A percentile compares a stretch with the other conserved stretches of the same genome.
Conservation (phyloP, 2,113 vertebrate species). For the Pontoporia blainvillei region DNA sequence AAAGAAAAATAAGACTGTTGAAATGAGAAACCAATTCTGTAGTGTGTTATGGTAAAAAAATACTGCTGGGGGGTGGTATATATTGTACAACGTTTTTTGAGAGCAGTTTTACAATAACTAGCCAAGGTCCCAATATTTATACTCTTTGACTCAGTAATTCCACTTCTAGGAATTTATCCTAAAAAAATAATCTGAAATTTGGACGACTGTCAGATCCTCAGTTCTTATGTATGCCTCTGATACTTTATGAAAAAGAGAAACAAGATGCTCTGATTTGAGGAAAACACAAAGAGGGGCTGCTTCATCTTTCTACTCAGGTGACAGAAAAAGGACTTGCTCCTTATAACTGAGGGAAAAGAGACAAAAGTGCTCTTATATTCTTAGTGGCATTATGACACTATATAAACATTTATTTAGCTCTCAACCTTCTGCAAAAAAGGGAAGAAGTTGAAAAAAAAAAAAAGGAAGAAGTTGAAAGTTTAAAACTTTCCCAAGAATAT, state of each 20-base stretch:
- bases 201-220: not conserved
- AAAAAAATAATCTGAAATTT: not conserved
- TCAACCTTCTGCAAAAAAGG: not conserved
- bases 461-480: not conserved
- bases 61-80: not conserved
- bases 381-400: not conserved
- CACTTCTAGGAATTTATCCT: not conserved
- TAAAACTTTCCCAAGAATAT: not conserved
- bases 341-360: not conserved
- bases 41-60: not conserved
- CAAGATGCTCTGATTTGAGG: not conserved
- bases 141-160: not conserved
- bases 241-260: not conserved
- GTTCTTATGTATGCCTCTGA: not conserved
- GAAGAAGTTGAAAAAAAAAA: not conserved
- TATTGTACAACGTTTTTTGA: not conserved
- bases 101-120: not conserved
- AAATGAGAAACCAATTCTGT: not conserved
- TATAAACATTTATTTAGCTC: not conserved
- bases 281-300: not conserved
- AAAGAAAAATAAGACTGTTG: not conserved
- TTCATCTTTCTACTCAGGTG: not conserved
- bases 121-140: not conserved
- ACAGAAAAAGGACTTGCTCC: not conserved
- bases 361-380: not conserved